Conservation (phyloP, 2,888 invertebrate species). For the Drosophila eohydei region DNA sequence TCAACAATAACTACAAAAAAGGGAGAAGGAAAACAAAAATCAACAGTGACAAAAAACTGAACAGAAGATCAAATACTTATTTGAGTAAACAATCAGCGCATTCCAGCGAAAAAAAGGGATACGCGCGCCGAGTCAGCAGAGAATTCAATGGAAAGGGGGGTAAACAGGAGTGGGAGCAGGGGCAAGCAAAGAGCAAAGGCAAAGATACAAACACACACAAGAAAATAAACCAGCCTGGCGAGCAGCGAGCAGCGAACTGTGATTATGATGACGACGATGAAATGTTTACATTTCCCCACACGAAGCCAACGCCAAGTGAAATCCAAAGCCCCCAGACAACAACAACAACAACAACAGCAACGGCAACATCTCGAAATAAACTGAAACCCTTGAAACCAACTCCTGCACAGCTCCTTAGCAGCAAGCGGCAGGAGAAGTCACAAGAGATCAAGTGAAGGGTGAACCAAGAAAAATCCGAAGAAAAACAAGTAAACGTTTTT, state of each 20-base stretch:
- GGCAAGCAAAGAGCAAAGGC: constrained; percentile 16
- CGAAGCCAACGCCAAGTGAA: constrained; percentile 63
- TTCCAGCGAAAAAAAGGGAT: constrained; percentile 77
- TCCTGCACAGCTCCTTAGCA: constrained; percentile 65
- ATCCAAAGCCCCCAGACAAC: constrained; percentile 71
- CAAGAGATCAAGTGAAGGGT: constrained; percentile 76
- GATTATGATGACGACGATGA: constrained; percentile 72
- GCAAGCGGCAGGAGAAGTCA: constrained; percentile 50
- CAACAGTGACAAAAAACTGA: constrained; percentile 53
- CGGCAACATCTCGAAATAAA: constrained; percentile 45
- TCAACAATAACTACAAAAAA: background rate
- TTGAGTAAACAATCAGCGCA: constrained; percentile 72
- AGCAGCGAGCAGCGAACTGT: constrained; percentile 33
- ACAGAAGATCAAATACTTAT: constrained; percentile 72
- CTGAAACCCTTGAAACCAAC: constrained; percentile 71
- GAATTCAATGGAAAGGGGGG: background rate
- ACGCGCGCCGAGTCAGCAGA: constrained; percentile 49
- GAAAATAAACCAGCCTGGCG: constrained; percentile 38
- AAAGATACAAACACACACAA: constrained; percentile 26
- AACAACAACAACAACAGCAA: constrained; percentile 13
- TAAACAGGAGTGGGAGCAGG: constrained; percentile 9
- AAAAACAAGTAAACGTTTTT: constrained; percentile 46
- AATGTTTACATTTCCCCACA: constrained; percentile 80
- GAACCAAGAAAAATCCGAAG: constrained; percentile 70
- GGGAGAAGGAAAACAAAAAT: constrained; percentile 20